Evolutionary conservation across 1,140 invertebrate genomes (phyloP).

Genomic region (Mercenaria mercenaria): DNA sequence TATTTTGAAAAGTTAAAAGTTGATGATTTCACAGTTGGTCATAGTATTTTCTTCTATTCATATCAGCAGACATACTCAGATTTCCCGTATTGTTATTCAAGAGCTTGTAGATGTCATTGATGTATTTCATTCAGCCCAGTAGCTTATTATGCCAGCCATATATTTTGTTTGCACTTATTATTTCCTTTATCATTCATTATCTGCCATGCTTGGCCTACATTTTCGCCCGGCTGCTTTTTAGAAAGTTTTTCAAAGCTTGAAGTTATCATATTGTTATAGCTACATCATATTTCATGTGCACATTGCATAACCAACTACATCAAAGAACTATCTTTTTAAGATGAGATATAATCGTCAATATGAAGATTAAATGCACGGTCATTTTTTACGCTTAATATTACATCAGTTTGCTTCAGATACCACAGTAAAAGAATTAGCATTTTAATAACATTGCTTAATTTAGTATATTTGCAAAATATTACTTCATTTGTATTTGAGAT

Average conservation of each 20-base stretch:
- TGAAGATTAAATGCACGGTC: too few species aligned
- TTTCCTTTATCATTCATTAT: background rate
- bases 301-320: background rate
- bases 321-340: background rate
- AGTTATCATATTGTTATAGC: background rate
- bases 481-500: too few species aligned
- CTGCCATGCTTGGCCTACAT: background rate
- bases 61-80: background rate
- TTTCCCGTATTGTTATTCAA: background rate
- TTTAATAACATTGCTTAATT: too few species aligned
- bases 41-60: background rate
- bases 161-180: background rate
- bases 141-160: background rate
- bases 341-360: too few species aligned
- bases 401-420: too few species aligned
- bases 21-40: slow-evolving; percentile 12
- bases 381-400: too few species aligned
- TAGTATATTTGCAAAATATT: too few species aligned
- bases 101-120: slow-evolving; percentile 4
- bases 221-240: background rate
- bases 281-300: background rate
- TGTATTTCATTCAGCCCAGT: background rate
- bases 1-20: background rate
- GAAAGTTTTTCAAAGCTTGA: background rate
- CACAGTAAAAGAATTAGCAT: too few species aligned